Evolutionary conservation across 2,113 vertebrate genomes (phyloP), one percentile per base, ranked within the genome.

Genomic region (Coracopsis vasa): DNA sequence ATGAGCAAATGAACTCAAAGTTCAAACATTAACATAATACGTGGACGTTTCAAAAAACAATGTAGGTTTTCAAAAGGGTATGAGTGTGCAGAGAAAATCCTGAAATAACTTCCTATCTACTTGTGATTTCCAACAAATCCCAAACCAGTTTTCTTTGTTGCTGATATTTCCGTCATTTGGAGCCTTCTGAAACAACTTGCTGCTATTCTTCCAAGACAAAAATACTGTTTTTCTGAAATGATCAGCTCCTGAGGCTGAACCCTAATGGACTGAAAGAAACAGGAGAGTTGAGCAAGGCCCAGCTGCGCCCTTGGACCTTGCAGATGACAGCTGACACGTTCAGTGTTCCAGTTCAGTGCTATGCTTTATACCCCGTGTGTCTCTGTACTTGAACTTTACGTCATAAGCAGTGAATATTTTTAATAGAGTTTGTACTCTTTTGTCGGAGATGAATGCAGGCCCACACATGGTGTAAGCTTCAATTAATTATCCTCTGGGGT

Each of bases 371-470:
- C 62, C 54, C 71, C 0, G 0, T 29, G 61, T 37, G 69, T 71
- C 67, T 64, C 65, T 71, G n/a, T 24, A 16, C 92, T 80, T 83
- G 86, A 88, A 83, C 94, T 94, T 53, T 8, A 54, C 64, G 27
- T 95, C 92, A 91, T 70, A 64, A 66, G 88, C 88, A 78, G 44
- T 71, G 86, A 92, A 69, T 73, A 88, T 79, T 92, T 95, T 93
- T 85, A 73, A 78, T 75, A 11, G 84, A 29, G 53, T 89, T 86
- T 94, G 88, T 94, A 42, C 72, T 78, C 83, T 64, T 94, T 96
- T 97, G 94, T 97, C 72, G 86, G 86, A 64, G 64, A 50, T 91
- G 82, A 96, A 93, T 94, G 86, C 82, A 62, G 58, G 92, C 88
- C 95, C 92, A 91, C 96, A 95, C 94, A 86, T 20, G 13, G 31